phyloP scores from a whole-genome alignment of 2,113 vertebrate species.

The Penelope pileata region DNA sequence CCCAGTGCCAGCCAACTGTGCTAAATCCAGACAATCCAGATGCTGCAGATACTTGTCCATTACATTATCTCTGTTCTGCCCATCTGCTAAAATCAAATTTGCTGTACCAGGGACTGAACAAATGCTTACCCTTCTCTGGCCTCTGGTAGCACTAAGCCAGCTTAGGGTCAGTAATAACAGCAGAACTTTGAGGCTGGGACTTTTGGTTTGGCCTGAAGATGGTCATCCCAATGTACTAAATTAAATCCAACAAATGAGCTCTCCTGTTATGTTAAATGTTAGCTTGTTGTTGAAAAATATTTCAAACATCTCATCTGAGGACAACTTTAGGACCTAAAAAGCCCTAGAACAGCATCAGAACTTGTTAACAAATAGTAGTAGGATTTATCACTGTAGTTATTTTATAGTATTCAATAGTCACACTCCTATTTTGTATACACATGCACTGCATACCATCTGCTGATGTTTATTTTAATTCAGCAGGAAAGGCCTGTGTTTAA shows the following conservation, averaged over 20 bases:
- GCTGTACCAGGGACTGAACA: neutral
- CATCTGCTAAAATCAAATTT: conserved; percentile 57
- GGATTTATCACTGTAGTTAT: conserved; percentile 47
- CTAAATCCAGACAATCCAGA: conserved; percentile 63
- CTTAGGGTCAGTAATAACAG: conserved; percentile 26
- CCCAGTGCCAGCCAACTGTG: conserved; percentile 10
- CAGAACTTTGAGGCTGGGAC: conserved; percentile 9
- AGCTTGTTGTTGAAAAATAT: neutral
- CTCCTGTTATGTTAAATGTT: neutral
- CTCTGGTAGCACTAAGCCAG: conserved; percentile 19
- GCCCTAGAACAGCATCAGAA: neutral
- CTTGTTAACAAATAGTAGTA: conserved; percentile 15
- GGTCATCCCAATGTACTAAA: neutral
- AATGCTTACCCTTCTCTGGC: conserved; percentile 16
- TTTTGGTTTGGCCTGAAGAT: neutral
- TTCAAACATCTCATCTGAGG: neutral
- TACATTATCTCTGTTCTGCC: conserved; percentile 35
- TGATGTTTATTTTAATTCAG: conserved; percentile 77
- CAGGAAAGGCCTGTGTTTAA: conserved; percentile 76
- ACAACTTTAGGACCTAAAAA: neutral
- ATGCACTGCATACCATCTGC: conserved; percentile 72
- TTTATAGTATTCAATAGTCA: conserved; percentile 15
- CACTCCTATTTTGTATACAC: conserved; percentile 69
- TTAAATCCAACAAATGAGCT: neutral
- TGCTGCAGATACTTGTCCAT: neutral